These are phyloP conservation scores for Cheilosia impressa DNA, from an alignment of 2,888 invertebrate species.

Conservation along the genomic window DNA sequence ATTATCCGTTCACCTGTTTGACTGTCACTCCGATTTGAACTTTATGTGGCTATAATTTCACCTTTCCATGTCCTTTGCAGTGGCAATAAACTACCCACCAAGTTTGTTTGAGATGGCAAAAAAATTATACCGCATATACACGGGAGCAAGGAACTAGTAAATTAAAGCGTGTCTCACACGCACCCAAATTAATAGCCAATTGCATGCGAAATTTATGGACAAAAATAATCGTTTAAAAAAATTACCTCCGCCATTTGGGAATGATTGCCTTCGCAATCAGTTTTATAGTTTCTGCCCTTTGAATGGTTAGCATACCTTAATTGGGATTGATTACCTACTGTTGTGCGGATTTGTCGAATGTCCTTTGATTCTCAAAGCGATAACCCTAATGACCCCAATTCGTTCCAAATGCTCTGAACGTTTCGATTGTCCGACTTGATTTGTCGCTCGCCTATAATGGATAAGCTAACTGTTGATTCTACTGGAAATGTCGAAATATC, in stretches of 20 bases:
- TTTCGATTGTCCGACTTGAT: slow-evolving; percentile 36
- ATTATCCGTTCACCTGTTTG: no score
- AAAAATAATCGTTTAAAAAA: slow-evolving; percentile 66
- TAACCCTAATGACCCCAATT: slow-evolving; percentile 40
- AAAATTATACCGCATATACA: not conserved
- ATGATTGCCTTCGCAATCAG: slow-evolving; percentile 17
- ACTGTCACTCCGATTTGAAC: not conserved
- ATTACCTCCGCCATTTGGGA: slow-evolving; percentile 44
- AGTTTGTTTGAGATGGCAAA: slow-evolving; percentile 9
- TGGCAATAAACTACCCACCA: slow-evolving; percentile 12
- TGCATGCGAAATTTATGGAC: slow-evolving; percentile 59
- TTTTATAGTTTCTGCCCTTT: slow-evolving; percentile 14
- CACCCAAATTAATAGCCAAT: slow-evolving; percentile 49
- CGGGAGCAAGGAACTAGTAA: slow-evolving; percentile 22
- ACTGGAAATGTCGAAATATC: not conserved
- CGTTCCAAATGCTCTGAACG: slow-evolving; percentile 23
- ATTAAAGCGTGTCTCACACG: slow-evolving; percentile 4
- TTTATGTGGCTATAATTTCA: not conserved
- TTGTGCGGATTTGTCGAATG: slow-evolving; percentile 1
- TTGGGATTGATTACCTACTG: slow-evolving; percentile 13
- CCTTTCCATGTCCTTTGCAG: slow-evolving; percentile 1
- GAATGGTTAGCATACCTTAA: slow-evolving; percentile 7
- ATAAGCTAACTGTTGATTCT: slow-evolving; percentile 47
- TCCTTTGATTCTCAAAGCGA: slow-evolving; percentile 10
- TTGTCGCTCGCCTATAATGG: slow-evolving; percentile 18